A percentile compares a stretch with the other conserved stretches of the same genome.
Conservation (phyloP, 2,888 invertebrate species). For the Suillia variegata region DNA sequence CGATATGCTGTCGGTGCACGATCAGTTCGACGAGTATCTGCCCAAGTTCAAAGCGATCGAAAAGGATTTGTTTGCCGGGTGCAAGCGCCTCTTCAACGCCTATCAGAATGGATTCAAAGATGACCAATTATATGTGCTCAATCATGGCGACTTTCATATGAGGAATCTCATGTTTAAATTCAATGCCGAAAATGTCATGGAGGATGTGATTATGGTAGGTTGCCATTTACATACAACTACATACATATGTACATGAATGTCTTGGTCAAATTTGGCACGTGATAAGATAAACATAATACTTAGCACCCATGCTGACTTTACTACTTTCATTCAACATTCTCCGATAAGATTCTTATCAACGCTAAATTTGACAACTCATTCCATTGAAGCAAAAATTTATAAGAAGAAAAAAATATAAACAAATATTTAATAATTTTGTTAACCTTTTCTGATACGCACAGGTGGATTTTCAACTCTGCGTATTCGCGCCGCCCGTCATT, state of each 20-base stretch:
- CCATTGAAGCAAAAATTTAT: too few relatives aligned
- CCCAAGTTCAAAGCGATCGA: constrained; percentile 23
- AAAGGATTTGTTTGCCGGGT: neutral
- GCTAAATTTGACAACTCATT: too few relatives aligned
- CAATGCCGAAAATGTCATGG: neutral
- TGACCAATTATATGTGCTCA: constrained; percentile 19
- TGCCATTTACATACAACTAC: too few relatives aligned
- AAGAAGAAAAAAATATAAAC: too few relatives aligned
- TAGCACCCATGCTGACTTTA: too few relatives aligned
- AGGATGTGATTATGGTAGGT: constrained; percentile 16
- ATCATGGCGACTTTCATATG: constrained; percentile 28
- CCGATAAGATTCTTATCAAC: too few relatives aligned
- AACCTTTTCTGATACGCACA: neutral
- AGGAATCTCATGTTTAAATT: constrained; percentile 26
- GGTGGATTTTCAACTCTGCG: constrained; percentile 32
- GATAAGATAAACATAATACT: too few relatives aligned
- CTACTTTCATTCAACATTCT: too few relatives aligned
- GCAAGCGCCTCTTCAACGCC: constrained; percentile 13
- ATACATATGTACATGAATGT: too few relatives aligned
- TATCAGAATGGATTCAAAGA: constrained; percentile 20
- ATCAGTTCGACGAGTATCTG: constrained; percentile 23
- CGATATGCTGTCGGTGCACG: constrained; percentile 9
- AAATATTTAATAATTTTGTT: too few relatives aligned
- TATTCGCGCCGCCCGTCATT: constrained; percentile 27
- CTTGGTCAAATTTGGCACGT: too few relatives aligned